Evolutionary conservation across 1,140 invertebrate genomes (phyloP).

Genomic region (Procambarus virginalis): DNA sequence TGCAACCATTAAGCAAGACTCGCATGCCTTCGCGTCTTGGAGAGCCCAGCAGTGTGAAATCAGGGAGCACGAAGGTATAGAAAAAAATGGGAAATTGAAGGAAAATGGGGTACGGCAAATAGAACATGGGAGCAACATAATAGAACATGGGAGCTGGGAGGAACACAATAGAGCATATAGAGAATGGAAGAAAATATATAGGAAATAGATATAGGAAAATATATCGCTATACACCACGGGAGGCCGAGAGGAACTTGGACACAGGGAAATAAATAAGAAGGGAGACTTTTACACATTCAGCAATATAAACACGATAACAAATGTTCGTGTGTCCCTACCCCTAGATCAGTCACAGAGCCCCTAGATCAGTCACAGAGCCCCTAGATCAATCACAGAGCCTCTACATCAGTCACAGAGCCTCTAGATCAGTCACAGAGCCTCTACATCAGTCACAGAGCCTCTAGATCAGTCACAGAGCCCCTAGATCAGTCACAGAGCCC

Average conservation of each 20-base stretch:
- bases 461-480: too few relatives aligned
- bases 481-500: too few relatives aligned
- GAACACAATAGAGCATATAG: background rate
- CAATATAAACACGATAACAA: background rate
- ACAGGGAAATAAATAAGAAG: background rate
- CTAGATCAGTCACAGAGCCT: too few relatives aligned
- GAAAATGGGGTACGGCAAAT: background rate
- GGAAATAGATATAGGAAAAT: background rate
- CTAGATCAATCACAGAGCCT: too few relatives aligned
- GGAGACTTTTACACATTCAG: background rate
- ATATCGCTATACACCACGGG: background rate
- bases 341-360: too few relatives aligned
- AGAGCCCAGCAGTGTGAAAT: constrained; percentile 49
- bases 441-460: too few relatives aligned
- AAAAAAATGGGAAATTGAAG: constrained; percentile 18
- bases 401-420: too few relatives aligned
- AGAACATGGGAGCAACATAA: constrained; percentile 11
- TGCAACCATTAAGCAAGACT: background rate
- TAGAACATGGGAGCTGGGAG: background rate
- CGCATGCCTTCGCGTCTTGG: background rate
- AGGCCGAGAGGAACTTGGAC: background rate
- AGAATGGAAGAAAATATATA: background rate
- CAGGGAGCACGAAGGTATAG: constrained; percentile 49
- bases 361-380: too few relatives aligned
- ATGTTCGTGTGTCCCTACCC: background rate